A percentile compares a stretch with the other conserved stretches of the same genome.
Conservation (phyloP, 2,113 vertebrate genomes). For the Hippocampus abdominalis region DNA sequence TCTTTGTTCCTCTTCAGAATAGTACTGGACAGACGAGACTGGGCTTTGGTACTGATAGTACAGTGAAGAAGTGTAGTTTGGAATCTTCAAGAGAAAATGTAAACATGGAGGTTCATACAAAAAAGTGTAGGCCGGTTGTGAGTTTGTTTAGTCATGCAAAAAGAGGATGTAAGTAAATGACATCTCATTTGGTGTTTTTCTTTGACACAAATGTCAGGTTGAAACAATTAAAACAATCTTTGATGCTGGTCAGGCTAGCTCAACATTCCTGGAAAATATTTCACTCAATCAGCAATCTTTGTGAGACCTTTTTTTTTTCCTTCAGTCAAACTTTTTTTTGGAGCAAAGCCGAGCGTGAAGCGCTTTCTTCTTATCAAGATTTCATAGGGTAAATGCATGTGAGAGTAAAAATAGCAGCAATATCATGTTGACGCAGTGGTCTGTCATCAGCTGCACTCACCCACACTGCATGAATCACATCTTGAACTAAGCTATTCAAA, state of each 20-base stretch:
- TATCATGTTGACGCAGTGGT: not conserved
- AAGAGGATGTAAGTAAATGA: slow-evolving; percentile 47
- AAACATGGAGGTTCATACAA: slow-evolving; percentile 9
- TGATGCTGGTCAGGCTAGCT: not conserved
- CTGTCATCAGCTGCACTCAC: not conserved
- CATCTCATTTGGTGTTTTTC: slow-evolving; percentile 1
- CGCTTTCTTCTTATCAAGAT: not conserved
- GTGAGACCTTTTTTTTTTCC: not conserved
- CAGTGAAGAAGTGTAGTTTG: slow-evolving; percentile 49
- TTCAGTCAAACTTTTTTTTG: not conserved
- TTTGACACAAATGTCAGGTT: not conserved
- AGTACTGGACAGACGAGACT: slow-evolving; percentile 47
- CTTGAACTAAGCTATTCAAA: not conserved
- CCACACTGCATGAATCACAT: not conserved
- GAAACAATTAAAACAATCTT: not conserved
- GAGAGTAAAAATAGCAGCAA: slow-evolving; percentile 3
- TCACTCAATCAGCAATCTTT: not conserved
- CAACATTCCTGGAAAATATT: not conserved
- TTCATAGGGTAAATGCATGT: not conserved
- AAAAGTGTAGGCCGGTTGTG: not conserved
- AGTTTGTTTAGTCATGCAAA: slow-evolving; percentile 37
- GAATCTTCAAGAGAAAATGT: slow-evolving; percentile 50
- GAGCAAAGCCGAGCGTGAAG: not conserved
- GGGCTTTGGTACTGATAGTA: slow-evolving; percentile 54
- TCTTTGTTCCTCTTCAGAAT: slow-evolving; percentile 56